A percentile compares a stretch with the other conserved stretches of the same genome.
Evolutionary conservation across 2,888 invertebrate species (phyloP).

Genomic region (Andricus curvator): DNA sequence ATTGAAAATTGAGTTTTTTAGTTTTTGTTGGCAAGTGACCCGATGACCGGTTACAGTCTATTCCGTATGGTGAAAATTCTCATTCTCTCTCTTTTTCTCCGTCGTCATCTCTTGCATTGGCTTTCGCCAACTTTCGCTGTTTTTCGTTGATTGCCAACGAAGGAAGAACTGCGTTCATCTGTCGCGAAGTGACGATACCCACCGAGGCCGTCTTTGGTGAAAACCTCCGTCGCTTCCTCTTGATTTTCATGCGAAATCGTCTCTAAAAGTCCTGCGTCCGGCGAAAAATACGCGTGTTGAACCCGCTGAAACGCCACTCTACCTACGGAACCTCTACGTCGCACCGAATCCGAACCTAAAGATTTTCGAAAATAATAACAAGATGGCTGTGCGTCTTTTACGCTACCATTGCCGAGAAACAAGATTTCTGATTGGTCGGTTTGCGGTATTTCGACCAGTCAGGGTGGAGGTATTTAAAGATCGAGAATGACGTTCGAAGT

Average conservation of each 20-base stretch:
- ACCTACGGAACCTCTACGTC: conserved; percentile 56
- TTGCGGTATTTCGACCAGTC: conserved; percentile 41
- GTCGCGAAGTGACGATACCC: conserved; percentile 63
- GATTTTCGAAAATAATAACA: conserved; percentile 78
- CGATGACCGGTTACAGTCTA: conserved; percentile 3
- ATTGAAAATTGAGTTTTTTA: neutral
- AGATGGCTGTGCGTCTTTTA: conserved; percentile 72
- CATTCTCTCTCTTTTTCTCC: conserved; percentile 33
- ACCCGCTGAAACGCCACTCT: conserved; percentile 47
- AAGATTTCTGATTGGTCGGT: conserved; percentile 44
- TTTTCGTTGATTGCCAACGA: conserved; percentile 56
- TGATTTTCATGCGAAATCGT: conserved; percentile 66
- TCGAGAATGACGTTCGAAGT: conserved; percentile 49
- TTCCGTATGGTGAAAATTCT: conserved; percentile 9
- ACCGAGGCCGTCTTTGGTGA: conserved; percentile 70
- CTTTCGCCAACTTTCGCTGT: conserved; percentile 35
- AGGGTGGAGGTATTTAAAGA: conserved; percentile 49
- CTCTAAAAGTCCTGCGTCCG: conserved; percentile 36
- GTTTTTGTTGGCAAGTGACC: conserved; percentile 11
- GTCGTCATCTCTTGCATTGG: conserved; percentile 39
- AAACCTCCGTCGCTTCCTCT: conserved; percentile 56
- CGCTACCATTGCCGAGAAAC: conserved; percentile 68
- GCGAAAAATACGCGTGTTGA: conserved; percentile 44
- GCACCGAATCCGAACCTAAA: conserved; percentile 68
- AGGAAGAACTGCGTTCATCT: conserved; percentile 47